phyloP scores from a whole-genome alignment of 92 coral and sea anemone species.

The Siderastrea siderea region DNA sequence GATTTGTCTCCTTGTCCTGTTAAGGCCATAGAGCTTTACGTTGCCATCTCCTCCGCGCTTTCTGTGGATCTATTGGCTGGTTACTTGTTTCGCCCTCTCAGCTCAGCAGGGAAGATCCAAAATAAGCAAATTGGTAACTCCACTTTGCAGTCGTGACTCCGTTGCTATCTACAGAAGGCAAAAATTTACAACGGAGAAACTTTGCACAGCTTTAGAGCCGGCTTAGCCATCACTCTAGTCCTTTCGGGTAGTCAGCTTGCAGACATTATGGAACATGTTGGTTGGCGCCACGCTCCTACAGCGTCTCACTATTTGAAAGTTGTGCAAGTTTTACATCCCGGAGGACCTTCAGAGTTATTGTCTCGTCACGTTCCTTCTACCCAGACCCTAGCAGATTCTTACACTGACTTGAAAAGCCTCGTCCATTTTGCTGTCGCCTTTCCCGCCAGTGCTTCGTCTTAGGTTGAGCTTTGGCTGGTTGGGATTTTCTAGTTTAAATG shows the following conservation, averaged over 20 bases:
- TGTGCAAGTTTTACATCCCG: conserved; percentile 35
- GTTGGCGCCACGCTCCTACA: conserved; percentile 57
- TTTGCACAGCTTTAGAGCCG: conserved; percentile 45
- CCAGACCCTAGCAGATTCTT: conserved; percentile 1
- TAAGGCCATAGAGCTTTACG: conserved; percentile 23
- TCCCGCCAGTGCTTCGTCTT: conserved; percentile 5
- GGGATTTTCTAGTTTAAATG: neutral
- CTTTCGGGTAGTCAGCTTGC: conserved; percentile 47
- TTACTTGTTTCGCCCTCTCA: neutral
- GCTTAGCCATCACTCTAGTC: conserved; percentile 46
- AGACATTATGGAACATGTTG: conserved; percentile 29
- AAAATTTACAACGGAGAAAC: conserved; percentile 39
- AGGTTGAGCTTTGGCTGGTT: neutral
- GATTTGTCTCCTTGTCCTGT: conserved; percentile 6
- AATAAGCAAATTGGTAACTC: neutral
- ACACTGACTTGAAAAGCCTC: conserved; percentile 40
- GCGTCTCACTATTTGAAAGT: conserved; percentile 36
- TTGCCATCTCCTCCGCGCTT: conserved; percentile 13
- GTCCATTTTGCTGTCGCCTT: conserved; percentile 25
- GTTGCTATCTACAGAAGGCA: neutral
- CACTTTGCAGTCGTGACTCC: neutral
- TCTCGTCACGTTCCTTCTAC: conserved; percentile 31
- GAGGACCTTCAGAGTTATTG: conserved; percentile 31
- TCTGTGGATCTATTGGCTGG: conserved; percentile 10
- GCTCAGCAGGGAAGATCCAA: neutral